Evolutionary conservation across 2,113 vertebrate genomes (phyloP), one percentile per base, ranked within the genome.

Genomic region (Barbus barbus): DNA sequence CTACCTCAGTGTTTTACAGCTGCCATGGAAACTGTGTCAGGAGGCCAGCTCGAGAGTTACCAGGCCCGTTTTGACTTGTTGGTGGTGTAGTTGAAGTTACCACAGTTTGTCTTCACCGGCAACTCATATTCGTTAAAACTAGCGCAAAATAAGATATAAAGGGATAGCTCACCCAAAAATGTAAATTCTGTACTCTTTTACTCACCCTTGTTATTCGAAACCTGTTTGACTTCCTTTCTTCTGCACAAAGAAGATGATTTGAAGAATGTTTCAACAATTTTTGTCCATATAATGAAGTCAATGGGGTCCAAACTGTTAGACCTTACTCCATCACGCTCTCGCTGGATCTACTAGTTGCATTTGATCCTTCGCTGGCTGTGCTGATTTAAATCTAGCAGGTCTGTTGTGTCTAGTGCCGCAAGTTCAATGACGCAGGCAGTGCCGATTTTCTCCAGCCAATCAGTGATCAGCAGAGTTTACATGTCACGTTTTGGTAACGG

Each of bases 11-110:
- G 51, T 79, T 63, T 56, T 38, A 85, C 56, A 72, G 41, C 41
- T 41, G 69, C 60, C 67, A 82, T 84, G 58, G 51, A 38, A 79
- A 84, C 60, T 56, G 22, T 72, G 60, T 74, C 78, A 69, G 84
- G 61, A 65, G 63, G 78, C 51, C 63, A 83, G 11, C 31, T 82
- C n/a, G 71, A 44, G 41, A 41, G 33, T 38, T 67, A 36, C 72
- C 16, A 71, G 63, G 71, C 61, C 24, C 31, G 56, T 83, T 83
- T 77, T 33, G 14, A 63, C 76, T 58, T 36, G 26, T 63, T 87
- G 53, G 61, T 74, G 53, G 9, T 20, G 58, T 65, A 5, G 80
- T 53, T 85, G 18, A 53, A 58, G 20, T 85, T 83, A 79, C 65
- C 31, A 2, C 24, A 31, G 31, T 36, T 67, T 72, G 9, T 61